Percentiles rank a stretch among this genome's conserved stretches.
phyloP scores from a whole-genome alignment of 2,797 vertebrate species.

The Yasuhikotakia modesta region DNA sequence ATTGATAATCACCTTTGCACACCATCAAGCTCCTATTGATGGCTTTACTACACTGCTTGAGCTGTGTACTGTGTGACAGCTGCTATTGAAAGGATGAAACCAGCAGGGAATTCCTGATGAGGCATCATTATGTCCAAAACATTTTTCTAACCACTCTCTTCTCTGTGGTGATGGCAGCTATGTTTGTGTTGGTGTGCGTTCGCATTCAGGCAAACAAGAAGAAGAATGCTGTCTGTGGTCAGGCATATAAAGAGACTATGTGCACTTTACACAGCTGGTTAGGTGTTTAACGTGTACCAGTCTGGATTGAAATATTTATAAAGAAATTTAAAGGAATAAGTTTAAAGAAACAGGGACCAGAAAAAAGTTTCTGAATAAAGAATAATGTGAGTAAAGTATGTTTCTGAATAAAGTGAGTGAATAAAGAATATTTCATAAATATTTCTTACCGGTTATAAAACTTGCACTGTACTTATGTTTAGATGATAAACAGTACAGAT shows the following conservation, averaged over 20 bases:
- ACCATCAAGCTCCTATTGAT: constrained; percentile 41
- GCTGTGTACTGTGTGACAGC: constrained; percentile 35
- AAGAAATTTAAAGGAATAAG: too few species aligned
- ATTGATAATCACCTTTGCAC: constrained; percentile 68
- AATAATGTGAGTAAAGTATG: too few species aligned
- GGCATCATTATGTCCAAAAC: constrained; percentile 36
- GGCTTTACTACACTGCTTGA: constrained; percentile 20
- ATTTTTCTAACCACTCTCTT: constrained; percentile 30
- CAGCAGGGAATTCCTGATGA: constrained; percentile 45
- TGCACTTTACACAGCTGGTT: background rate
- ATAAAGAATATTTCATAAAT: background rate
- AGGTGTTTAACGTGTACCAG: background rate
- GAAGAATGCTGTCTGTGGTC: too few species aligned
- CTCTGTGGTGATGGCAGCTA: background rate
- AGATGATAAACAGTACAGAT: background rate
- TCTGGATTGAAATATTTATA: background rate
- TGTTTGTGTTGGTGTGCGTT: background rate
- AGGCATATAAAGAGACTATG: background rate
- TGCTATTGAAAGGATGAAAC: constrained; percentile 46
- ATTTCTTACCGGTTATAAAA: background rate
- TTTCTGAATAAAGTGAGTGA: too few species aligned
- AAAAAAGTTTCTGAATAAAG: background rate
- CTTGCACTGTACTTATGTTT: background rate
- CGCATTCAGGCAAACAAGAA: background rate
- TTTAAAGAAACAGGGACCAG: background rate